A percentile compares a stretch with the other conserved stretches of the same genome.
Conservation (phyloP, 2,113 vertebrate genomes). For the Pangasianodon gigas region DNA sequence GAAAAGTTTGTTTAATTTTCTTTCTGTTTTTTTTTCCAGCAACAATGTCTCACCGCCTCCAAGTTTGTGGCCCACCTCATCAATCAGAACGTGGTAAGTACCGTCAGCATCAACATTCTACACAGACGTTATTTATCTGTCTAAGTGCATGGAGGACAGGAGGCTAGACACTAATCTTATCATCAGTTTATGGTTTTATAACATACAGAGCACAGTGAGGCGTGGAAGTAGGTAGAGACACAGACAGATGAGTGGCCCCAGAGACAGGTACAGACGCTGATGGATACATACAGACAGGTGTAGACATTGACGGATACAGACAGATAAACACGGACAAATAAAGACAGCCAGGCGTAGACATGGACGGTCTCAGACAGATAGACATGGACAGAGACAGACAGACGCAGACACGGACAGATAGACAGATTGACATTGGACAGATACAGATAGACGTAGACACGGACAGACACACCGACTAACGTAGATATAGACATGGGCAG, state of each 20-base stretch:
- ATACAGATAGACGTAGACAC: background rate
- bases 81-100: conserved; percentile 97
- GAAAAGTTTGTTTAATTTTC: background rate
- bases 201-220: background rate
- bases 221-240: background rate
- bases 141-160: background rate
- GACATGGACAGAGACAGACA: background rate
- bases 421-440: background rate
- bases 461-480: background rate
- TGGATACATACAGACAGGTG: background rate
- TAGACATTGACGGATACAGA: background rate
- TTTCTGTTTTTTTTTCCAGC: conserved; percentile 71
- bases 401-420: too few relatives aligned
- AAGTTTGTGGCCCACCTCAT: conserved; percentile 98
- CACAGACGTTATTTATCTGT: background rate
- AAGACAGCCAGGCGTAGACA: background rate
- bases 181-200: background rate
- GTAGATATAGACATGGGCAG: background rate
- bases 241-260: background rate
- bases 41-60: conserved; percentile 94
- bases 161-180: background rate
- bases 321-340: background rate
- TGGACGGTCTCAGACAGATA: too few relatives aligned
- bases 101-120: background rate
- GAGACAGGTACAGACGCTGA: background rate